A percentile compares a stretch with the other conserved stretches of the same genome.
phyloP scores from a whole-genome alignment of 1,140 invertebrate species.

The Ctenoplectra terminalis region DNA sequence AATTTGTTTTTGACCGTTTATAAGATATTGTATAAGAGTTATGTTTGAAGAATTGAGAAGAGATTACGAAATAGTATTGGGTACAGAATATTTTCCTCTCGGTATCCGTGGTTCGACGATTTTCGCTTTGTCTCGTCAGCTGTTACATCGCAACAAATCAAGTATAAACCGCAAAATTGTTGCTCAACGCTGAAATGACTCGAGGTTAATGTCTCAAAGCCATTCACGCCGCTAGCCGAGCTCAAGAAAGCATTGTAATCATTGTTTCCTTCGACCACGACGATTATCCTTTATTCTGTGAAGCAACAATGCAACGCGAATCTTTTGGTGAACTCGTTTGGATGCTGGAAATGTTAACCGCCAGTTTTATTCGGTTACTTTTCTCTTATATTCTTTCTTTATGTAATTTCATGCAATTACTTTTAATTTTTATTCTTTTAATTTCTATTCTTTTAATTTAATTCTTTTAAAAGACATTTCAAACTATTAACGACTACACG shows the following conservation, averaged over 20 bases:
- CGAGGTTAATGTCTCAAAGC: constrained; percentile 65
- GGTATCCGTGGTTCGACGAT: constrained; percentile 11
- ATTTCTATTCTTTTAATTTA: too few species aligned
- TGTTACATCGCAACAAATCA: constrained; percentile 63
- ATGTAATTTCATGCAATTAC: too few species aligned
- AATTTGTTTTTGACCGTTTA: too few species aligned
- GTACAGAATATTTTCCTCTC: neutral
- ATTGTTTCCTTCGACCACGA: neutral
- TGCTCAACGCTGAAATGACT: constrained; percentile 35
- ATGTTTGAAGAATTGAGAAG: neutral
- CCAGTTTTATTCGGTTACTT: neutral
- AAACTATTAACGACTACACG: too few species aligned
- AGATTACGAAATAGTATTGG: neutral
- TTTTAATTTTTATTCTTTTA: neutral
- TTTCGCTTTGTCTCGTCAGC: constrained; percentile 60
- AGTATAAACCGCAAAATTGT: constrained; percentile 58
- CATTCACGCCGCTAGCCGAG: constrained; percentile 37
- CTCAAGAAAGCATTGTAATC: constrained; percentile 33
- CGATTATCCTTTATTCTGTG: neutral
- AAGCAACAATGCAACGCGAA: constrained; percentile 4
- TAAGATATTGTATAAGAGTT: neutral
- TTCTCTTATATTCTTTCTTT: neutral
- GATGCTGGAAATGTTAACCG: neutral
- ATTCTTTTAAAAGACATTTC: too few species aligned
- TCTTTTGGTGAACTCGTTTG: neutral